Base-by-base conservation (phyloP, 2,888 invertebrate species). In the Dasysyrphus albostriatus region DNA sequence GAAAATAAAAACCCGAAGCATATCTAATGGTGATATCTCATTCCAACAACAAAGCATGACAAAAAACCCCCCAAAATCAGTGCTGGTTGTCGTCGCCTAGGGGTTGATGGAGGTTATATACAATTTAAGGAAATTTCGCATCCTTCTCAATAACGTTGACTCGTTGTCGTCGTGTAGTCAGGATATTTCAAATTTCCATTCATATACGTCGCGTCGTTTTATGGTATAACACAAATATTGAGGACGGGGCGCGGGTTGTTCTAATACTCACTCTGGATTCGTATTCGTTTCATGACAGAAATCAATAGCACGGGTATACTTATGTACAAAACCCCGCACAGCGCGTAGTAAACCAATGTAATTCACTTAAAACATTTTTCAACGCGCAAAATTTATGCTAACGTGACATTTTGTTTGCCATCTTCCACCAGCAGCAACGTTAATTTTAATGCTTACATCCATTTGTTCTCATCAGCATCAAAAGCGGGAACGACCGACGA, bases 331-430 rank as follows among this genome's bases (percentile, higher is more conserved):
- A 7, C 0, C 3, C 34, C 34, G 12, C 16, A 12, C 24, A 24
- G n/a, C 19, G 8, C 34, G 54, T 47, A 74, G 47, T 58, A 82
- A 75, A 82, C 82, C 82, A 58, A 72, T 82, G 70, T 82, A 77
- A 82, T 82, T 82, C 82, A 82, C 82, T 82, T 76, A 82, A 82
- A 82, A 77, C 72, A 72, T 65, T 77, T 76, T 82, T 34, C 56
- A 82, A n/a, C n/a, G 58, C 34, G 19, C 47, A 82, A 82, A 82
- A 82, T 77, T 58, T 82, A 82, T 82, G 82, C 76, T 58, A 77
- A 77, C 76, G 65, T 82, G 58, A 42, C 34, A 59, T 76, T 24
- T 72, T 76, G 58, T 77, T 82, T 24, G 8, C 59, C 37, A 14
- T 19, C 59, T 8, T 34, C 12, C 47, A 16, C 49, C 34, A 34